A percentile compares a stretch with the other conserved stretches of the same genome.
phyloP scores from a whole-genome alignment of 2,797 vertebrate genomes.

The Protosalanx chinensis region DNA sequence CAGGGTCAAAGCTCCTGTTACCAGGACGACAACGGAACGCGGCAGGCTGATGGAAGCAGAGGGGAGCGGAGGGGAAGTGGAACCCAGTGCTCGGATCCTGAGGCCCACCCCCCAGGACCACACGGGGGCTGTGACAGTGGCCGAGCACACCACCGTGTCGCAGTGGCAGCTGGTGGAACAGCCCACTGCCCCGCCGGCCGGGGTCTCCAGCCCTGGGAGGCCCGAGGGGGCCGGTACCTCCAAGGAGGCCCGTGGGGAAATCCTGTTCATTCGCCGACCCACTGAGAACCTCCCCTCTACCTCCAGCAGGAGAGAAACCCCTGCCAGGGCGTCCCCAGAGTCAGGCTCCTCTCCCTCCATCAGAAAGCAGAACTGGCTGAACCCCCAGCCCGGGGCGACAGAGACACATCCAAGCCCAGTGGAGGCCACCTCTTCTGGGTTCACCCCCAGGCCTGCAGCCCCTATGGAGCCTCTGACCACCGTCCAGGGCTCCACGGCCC shows the following conservation, averaged over 20 bases:
- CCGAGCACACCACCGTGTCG: slow-evolving; percentile 60
- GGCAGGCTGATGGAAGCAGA: slow-evolving; percentile 67
- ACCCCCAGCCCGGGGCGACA: slow-evolving; percentile 3
- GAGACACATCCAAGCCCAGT: slow-evolving; percentile 21
- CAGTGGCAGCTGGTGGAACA: slow-evolving; percentile 65
- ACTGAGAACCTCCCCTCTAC: slow-evolving; percentile 39
- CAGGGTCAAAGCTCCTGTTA: slow-evolving; percentile 9
- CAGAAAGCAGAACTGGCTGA: slow-evolving; percentile 41
- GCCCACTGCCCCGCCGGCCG: slow-evolving; percentile 42
- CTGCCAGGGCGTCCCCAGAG: slow-evolving; percentile 13
- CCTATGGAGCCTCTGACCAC: slow-evolving; percentile 47
- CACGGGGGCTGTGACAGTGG: slow-evolving; percentile 39
- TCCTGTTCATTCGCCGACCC: slow-evolving; percentile 59
- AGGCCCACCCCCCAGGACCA: slow-evolving; percentile 33
- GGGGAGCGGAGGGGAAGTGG: slow-evolving; percentile 64
- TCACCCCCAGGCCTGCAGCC: slow-evolving; percentile 30
- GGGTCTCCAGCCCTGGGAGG: slow-evolving; percentile 21
- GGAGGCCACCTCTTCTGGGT: slow-evolving; percentile 29
- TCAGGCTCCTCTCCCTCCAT: slow-evolving; percentile 40
- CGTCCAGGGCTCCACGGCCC: slow-evolving; percentile 43
- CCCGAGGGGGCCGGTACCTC: slow-evolving; percentile 35
- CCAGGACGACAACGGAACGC: slow-evolving; percentile 39
- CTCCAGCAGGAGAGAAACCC: slow-evolving; percentile 21
- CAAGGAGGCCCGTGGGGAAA: slow-evolving; percentile 68
- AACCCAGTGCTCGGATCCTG: slow-evolving; percentile 2